Evolutionary conservation across 2,113 vertebrate species (phyloP).

Genomic region (Paradoxurus hermaphroditus): DNA sequence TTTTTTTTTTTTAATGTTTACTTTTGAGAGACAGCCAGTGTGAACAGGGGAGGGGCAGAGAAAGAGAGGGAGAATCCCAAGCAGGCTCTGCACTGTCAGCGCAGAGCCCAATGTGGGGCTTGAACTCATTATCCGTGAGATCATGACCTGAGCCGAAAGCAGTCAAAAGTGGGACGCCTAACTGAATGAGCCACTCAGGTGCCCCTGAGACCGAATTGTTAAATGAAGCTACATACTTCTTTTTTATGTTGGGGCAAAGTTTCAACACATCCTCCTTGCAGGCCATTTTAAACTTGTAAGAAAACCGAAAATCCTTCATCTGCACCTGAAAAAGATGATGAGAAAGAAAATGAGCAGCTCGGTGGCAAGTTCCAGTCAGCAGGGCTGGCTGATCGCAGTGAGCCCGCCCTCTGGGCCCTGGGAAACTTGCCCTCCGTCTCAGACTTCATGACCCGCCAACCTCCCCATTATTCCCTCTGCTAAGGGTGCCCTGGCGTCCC

Average conservation of each 20-base stretch:
- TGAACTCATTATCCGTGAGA: too few species aligned
- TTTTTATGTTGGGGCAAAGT: slow-evolving; percentile 97
- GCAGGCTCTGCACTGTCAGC: too few species aligned
- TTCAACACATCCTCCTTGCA: slow-evolving; percentile 98
- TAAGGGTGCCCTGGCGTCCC: fast-evolving
- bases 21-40: too few species aligned
- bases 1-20: too few species aligned
- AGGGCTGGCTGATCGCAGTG: not conserved
- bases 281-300: slow-evolving; percentile 99
- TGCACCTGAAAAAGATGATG: slow-evolving; percentile 87
- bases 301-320: slow-evolving; percentile 98
- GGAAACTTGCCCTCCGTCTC: not conserved
- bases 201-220: not conserved
- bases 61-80: too few species aligned
- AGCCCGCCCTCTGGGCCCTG: not conserved
- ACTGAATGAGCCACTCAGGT: too few species aligned
- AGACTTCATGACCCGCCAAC: too few species aligned
- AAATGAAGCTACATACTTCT: slow-evolving; percentile 88
- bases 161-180: too few species aligned
- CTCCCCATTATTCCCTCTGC: not conserved
- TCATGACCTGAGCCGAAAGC: too few species aligned
- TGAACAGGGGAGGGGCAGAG: too few species aligned
- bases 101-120: too few species aligned
- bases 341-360: slow-evolving; percentile 3
- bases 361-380: not conserved